phyloP scores from a whole-genome alignment of 2,797 vertebrate genomes.

The Champsocephalus esox region DNA sequence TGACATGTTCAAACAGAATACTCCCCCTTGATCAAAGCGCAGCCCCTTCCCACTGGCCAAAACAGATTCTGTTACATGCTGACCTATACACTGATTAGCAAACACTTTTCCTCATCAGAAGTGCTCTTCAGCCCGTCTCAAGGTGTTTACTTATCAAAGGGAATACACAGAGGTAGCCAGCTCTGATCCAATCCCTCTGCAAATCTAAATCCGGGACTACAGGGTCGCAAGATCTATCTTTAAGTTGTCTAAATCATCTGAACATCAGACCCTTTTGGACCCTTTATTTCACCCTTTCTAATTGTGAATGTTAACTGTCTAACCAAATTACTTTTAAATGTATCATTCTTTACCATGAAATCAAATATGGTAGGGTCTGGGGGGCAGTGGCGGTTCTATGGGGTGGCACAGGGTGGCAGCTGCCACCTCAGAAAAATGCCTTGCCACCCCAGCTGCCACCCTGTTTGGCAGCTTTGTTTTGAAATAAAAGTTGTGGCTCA shows the following conservation, averaged over 20 bases:
- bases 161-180: slow-evolving; percentile 27
- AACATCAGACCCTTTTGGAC: background rate
- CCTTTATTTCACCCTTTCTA: background rate
- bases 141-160: slow-evolving; percentile 58
- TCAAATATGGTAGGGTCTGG: no score
- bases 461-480: no score
- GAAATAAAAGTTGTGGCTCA: no score
- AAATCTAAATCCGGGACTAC: slow-evolving; percentile 12
- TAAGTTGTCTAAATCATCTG: slow-evolving; percentile 2
- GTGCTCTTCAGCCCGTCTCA: slow-evolving; percentile 64
- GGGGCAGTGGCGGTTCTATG: no score
- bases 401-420: no score
- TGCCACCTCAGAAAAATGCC: no score
- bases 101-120: slow-evolving; percentile 72
- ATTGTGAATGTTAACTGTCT: background rate
- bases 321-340: background rate
- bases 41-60: slow-evolving; percentile 71
- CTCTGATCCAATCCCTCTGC: slow-evolving; percentile 51
- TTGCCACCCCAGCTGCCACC: no score
- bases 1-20: slow-evolving; percentile 80
- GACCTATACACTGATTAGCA: slow-evolving; percentile 83
- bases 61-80: slow-evolving; percentile 81
- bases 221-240: slow-evolving; percentile 10
- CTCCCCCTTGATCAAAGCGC: slow-evolving; percentile 78
- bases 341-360: background rate